Conservation (phyloP, 2,797 vertebrate species). For the Acanthis flammea region DNA sequence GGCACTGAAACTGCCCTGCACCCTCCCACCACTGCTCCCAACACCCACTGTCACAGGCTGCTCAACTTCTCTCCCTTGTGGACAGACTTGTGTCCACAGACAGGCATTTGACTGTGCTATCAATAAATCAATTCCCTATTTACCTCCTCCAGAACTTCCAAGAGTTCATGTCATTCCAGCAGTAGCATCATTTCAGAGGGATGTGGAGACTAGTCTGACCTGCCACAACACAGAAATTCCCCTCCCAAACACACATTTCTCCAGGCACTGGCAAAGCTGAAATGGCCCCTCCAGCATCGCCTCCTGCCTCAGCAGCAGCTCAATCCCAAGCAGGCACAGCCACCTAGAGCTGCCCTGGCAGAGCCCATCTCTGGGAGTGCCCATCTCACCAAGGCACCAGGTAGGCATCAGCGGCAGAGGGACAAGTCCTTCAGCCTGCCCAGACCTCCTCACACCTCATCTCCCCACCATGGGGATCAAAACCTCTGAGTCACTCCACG, state of each 20-base stretch:
- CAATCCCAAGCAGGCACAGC: slow-evolving; percentile 56
- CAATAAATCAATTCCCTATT: not conserved
- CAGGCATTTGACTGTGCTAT: not conserved
- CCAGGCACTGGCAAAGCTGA: slow-evolving; percentile 79
- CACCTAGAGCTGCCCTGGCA: slow-evolving; percentile 81
- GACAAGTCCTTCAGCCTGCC: not conserved
- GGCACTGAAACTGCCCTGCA: not conserved
- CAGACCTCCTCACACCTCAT: not conserved
- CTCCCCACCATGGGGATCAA: not conserved
- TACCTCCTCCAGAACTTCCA: slow-evolving; percentile 50
- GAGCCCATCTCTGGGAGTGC: slow-evolving; percentile 64
- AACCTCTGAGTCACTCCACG: not conserved
- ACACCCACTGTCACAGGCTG: not conserved
- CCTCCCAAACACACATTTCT: slow-evolving; percentile 65
- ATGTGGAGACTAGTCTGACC: slow-evolving; percentile 49
- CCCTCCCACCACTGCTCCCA: not conserved
- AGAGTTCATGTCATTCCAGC: not conserved
- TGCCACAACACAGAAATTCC: slow-evolving; percentile 72
- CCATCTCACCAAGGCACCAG: not conserved
- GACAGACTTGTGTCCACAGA: not conserved
- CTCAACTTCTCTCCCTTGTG: not conserved
- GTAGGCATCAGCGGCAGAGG: slow-evolving; percentile 24
- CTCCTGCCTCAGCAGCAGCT: slow-evolving; percentile 72
- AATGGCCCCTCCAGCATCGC: slow-evolving; percentile 81
- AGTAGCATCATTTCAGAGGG: not conserved